Evolutionary conservation across 1,140 invertebrate genomes (phyloP), one percentile per base, ranked within the genome.

Genomic region (Seison nebaliae): DNA sequence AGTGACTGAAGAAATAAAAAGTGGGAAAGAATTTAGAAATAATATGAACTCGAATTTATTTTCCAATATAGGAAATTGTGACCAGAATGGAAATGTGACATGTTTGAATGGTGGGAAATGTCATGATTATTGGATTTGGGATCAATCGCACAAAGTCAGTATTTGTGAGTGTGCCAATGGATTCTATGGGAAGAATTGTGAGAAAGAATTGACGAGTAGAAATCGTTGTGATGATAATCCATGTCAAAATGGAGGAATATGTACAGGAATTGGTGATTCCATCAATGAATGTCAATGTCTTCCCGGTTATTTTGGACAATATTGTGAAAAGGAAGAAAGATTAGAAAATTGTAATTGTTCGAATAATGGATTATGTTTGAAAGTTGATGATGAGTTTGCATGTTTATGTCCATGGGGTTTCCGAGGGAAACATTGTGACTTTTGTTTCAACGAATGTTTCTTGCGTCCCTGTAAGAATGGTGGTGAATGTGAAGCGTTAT

Each of bases 261-360:
- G 43, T 21, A 19, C 24, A n/a, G 37, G 31, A 7, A n/a, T 19
- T 9, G 37, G 37, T 20, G 24, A 9, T 9, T 19, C 24, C 16
- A 22, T 39, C 5, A 26, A 34, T 12, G 37, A 39, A n/a, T 19
- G 38, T 35, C 26, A 21, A 17, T 40, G 38, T 19, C 18, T 34
- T 16, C 14, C 14, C 16, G 38, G 38, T 18, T 40, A 31, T 26
- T 28, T 18, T 28, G 38, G 38, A 18, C n/a, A n/a, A n/a, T n/a
- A n/a, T n/a, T n/a, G n/a, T n/a, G n/a, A n/a, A n/a, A n/a, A n/a
- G n/a, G n/a, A n/a, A n/a, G n/a, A 26, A 26, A 84, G 79, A 48
- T 71, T 73, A 11, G 64, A 70, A 5, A 34, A 28, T 4, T 32
- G 44, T 7, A 49, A 49, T 0, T 54, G 52, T 42, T 18, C 16